Conservation (phyloP, 2,888 invertebrate genomes). For the Odontomyia ornata region DNA sequence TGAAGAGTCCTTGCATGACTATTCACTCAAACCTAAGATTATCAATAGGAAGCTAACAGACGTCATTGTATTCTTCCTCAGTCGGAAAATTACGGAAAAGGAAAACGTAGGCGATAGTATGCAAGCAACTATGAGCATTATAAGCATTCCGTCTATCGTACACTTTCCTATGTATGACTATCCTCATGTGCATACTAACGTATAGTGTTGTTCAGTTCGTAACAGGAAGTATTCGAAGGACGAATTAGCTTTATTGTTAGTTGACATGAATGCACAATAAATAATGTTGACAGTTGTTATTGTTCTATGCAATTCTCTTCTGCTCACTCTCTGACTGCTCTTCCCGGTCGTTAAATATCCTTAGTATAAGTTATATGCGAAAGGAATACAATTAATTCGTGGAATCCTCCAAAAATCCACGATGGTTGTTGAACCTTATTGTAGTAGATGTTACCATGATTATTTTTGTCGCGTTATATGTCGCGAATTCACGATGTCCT, state of each 20-base stretch:
- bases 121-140: constrained; percentile 10
- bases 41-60: background rate
- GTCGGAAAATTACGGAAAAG: background rate
- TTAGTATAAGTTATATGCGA: background rate
- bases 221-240: background rate
- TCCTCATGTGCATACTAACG: too few species aligned
- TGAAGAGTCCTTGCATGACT: background rate
- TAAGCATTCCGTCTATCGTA: background rate
- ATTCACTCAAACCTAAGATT: background rate
- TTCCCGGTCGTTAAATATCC: constrained; percentile 33
- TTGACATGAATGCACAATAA: constrained; percentile 39
- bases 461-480: background rate
- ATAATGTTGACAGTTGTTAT: constrained; percentile 44
- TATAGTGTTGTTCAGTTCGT: background rate
- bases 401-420: background rate
- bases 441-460: background rate
- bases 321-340: too few species aligned
- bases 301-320: constrained; percentile 26
- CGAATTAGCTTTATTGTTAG: constrained; percentile 40
- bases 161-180: too few species aligned
- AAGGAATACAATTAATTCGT: background rate
- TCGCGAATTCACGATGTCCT: background rate
- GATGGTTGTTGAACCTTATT: background rate
- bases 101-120: background rate
- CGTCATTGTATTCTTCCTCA: background rate